Conservation (phyloP, 2,113 vertebrate species). For the Oostethus manadensis region DNA sequence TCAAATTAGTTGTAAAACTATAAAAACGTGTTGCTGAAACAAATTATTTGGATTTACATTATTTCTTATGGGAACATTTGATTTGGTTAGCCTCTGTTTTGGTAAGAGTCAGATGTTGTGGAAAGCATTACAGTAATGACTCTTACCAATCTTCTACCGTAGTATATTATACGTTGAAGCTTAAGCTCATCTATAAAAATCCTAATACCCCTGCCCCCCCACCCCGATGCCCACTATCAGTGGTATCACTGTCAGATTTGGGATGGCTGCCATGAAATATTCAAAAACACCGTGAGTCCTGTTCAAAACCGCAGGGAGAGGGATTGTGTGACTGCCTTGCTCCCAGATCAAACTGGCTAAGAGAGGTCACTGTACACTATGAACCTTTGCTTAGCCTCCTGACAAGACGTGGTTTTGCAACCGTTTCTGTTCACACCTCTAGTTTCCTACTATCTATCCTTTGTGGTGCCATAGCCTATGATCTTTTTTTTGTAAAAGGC, state of each 20-base stretch:
- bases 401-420: slow-evolving; percentile 10
- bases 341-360: slow-evolving; percentile 50
- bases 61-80: too few relatives aligned
- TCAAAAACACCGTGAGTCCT: slow-evolving; percentile 51
- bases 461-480: slow-evolving; percentile 12
- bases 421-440: neutral
- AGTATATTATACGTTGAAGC: neutral
- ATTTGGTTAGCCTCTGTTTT: too few relatives aligned
- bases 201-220: slow-evolving; percentile 2
- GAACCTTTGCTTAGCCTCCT: slow-evolving; percentile 40
- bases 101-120: too few relatives aligned
- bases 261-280: slow-evolving; percentile 58
- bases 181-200: slow-evolving; percentile 24
- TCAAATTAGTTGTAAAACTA: too few relatives aligned
- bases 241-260: slow-evolving; percentile 43
- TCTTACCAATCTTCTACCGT: too few relatives aligned
- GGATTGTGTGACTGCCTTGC: slow-evolving; percentile 32
- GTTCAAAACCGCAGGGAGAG: slow-evolving; percentile 42
- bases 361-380: slow-evolving; percentile 50
- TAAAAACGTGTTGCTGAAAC: too few relatives aligned
- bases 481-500: slow-evolving; percentile 45
- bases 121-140: too few relatives aligned
- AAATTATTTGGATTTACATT: too few relatives aligned
- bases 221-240: slow-evolving; percentile 13
- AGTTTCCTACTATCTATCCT: slow-evolving; percentile 3